Evolutionary conservation across 2,113 vertebrate genomes (phyloP), one percentile per base, ranked within the genome.

Genomic region (Syngnathus typhle): DNA sequence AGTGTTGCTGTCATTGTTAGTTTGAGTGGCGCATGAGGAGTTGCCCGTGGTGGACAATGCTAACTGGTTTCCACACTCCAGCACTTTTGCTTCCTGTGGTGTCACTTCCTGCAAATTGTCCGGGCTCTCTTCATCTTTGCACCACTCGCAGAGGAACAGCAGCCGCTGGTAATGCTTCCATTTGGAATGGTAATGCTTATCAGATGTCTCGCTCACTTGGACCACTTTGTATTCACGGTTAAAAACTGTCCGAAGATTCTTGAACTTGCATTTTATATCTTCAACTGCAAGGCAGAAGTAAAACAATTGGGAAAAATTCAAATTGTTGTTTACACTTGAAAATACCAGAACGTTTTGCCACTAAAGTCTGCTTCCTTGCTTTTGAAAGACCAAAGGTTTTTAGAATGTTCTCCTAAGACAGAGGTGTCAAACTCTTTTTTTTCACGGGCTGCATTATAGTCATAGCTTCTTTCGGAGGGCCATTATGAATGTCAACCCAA

Each of bases 131-230:
- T 82, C 83, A 18, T 85, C 71, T 0, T 87, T 71, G 1, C 74
- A 77, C 64, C 76, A 68, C 71, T 83, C 76, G 7, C 73, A 67
- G 61, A 87, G 85, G 75, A 85, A 87, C 21, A 85, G 72, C 71
- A 87, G 60, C 55, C 81, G 80, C 46, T 83, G 75, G 73, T 81
- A 87, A 60, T 87, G 84, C 54, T 87, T 87, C 85, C 85, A 87
- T 15, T 81, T 84, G 68, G 85, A 84, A 58, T 65, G 8, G 13
- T 83, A 75, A 59, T 6, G 75, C 47, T 75, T 81, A 70, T 75
- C 69, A 0, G 70, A 63, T 0, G 9, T n/a, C 44, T 39, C 63
- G 76, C 75, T 69, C 0, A 60, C 49, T 71, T 65, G 74, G 3
- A 80, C 80, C 1, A 70, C 68, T 68, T 83, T 84, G 54, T 67